phyloP scores from a whole-genome alignment of 2,113 vertebrate species.

The Muntiacus reevesi region DNA sequence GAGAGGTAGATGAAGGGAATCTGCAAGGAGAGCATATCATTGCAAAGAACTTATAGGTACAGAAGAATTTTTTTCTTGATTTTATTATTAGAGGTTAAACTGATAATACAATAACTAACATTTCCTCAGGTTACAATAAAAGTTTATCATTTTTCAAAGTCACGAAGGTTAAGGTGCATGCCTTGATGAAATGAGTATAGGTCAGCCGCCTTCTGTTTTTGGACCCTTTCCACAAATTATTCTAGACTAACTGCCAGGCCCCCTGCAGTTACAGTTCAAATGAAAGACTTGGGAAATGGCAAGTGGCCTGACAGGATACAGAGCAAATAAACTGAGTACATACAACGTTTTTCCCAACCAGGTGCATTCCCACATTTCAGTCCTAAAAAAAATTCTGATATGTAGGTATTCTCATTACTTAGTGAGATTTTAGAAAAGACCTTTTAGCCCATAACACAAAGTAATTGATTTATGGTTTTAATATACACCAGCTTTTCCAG shows the following conservation, averaged over 20 bases:
- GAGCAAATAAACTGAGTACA: not conserved
- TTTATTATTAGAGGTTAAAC: conserved; percentile 4
- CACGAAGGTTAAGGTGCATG: not conserved
- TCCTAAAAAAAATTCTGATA: not conserved
- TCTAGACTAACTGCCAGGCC: not conserved
- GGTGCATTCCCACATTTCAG: not conserved
- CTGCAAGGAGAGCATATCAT: not conserved
- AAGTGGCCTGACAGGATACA: not conserved
- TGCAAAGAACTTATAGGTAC: not conserved
- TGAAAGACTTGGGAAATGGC: not conserved
- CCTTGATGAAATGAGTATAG: not conserved
- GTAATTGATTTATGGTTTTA: not conserved
- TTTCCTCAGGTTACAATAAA: not conserved
- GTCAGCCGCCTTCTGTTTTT: not conserved
- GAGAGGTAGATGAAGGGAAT: not conserved
- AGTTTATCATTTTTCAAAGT: not conserved
- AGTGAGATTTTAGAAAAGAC: not conserved
- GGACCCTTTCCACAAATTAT: not conserved
- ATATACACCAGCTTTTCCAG: not conserved
- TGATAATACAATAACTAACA: not conserved
- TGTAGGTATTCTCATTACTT: not conserved
- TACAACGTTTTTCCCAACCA: not conserved
- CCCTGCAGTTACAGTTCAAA: not conserved
- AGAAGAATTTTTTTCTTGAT: not conserved
- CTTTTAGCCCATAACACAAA: not conserved